Base-by-base conservation (phyloP, 2,797 vertebrate genomes). In the Chrysocyon brachyurus region DNA sequence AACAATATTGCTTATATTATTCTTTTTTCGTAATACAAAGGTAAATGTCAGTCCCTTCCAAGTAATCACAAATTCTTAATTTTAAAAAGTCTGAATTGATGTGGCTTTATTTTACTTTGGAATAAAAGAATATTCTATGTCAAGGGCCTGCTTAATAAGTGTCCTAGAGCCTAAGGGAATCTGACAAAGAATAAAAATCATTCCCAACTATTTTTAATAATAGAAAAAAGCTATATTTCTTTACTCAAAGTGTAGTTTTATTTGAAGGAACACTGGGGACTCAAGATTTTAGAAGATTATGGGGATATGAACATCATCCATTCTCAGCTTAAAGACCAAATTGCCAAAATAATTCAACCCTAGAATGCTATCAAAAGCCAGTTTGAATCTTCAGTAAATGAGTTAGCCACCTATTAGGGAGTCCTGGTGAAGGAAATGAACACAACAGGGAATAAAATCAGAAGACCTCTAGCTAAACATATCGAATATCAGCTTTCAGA, bases 171-270 rank as follows among this genome's bases (percentile, higher is more conserved):
- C 31, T 82, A 84, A 93, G 1, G 10, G 12, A 96, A 79, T 52
- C 12, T 82, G 21, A 4, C 59, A 85, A 24, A 86, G n/a, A 93
- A 90, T 86, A 16, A 1, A 1, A 89, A 61, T 93, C n/a, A 54
- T 64, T 84, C n/a, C 84, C 8, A 83, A 72, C 24, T 63, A 63
- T 77, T 82, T 88, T 96, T 79, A 70, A 49, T 87, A 89, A 92
- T 24, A 90, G 56, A 73, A 87, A 70, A 90, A 91, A 77, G 52
- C n/a, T 66, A 2, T 68, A 94, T 90, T 92, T 97, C 40, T 94
- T 93, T 88, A 89, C n/a, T 64, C 26, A 94, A 84, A 92, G 64
- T 90, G 11, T 49, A 94, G 12, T 64, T 88, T 75, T 85, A 79
- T 6, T 86, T 75, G 77, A 12, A 1, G 49, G 31, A 89, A 40